These are phyloP conservation scores for Alloplasta piceator DNA, from an alignment of 2,888 invertebrate species.

Conservation along the genomic window DNA sequence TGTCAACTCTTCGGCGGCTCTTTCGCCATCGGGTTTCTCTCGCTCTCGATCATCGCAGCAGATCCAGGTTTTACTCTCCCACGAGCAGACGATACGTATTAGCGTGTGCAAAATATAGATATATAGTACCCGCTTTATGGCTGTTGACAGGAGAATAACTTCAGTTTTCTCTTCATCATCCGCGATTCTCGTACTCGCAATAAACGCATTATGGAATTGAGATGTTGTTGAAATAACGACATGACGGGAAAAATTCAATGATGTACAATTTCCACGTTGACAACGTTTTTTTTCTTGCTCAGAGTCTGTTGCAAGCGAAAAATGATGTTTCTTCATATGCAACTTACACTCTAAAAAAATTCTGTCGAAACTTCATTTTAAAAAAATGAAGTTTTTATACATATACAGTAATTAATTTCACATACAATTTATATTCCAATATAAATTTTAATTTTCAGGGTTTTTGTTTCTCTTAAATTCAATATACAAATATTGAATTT, in stretches of 20 bases:
- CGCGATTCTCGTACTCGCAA: constrained; percentile 5
- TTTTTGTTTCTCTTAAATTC: too few species aligned
- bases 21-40: constrained; percentile 1
- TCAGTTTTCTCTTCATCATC: constrained; percentile 42
- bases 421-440: too few species aligned
- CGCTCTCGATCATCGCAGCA: constrained; percentile 25
- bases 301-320: too few species aligned
- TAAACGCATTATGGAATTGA: constrained; percentile 57
- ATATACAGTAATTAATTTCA: too few species aligned
- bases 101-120: constrained; percentile 1
- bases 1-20: constrained; percentile 33
- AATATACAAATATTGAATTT: too few species aligned
- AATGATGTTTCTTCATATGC: too few species aligned
- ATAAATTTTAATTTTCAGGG: too few species aligned
- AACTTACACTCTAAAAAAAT: too few species aligned
- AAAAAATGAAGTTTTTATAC: too few species aligned
- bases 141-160: constrained; percentile 23
- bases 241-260: constrained; percentile 27
- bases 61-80: constrained; percentile 56
- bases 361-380: too few species aligned
- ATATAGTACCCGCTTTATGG: not conserved
- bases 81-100: constrained; percentile 40
- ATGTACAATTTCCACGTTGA: too few species aligned
- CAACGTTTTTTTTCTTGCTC: too few species aligned
- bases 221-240: constrained; percentile 37